Percentiles rank a stretch among this genome's conserved stretches.
phyloP scores from a whole-genome alignment of 2,113 vertebrate species.

The Natator depressus region DNA sequence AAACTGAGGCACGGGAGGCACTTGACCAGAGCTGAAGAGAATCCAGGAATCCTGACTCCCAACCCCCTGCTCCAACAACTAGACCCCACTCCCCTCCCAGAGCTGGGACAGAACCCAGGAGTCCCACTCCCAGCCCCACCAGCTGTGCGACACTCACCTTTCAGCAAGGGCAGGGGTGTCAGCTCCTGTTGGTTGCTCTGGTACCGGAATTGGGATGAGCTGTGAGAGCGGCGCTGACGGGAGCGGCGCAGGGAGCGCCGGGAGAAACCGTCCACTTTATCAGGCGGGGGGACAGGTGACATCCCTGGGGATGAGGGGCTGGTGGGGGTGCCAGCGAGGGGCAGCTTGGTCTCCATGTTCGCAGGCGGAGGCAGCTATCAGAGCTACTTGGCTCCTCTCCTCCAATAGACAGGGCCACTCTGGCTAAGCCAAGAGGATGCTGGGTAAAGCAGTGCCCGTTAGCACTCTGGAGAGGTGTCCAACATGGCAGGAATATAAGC shows the following conservation, averaged over 20 bases:
- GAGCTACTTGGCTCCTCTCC: conserved; percentile 39
- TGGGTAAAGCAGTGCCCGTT: neutral
- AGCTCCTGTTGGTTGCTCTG: conserved; percentile 95
- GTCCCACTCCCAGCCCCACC: neutral
- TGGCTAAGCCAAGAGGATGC: conserved; percentile 37
- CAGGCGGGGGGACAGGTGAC: conserved; percentile 89
- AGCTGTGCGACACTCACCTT: conserved; percentile 80
- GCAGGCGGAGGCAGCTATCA: neutral
- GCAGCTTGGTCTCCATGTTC: conserved; percentile 87
- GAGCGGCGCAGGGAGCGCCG: conserved; percentile 90
- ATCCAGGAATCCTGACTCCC: neutral
- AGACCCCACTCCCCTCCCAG: neutral
- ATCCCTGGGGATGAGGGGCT: conserved; percentile 92
- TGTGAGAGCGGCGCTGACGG: conserved; percentile 90
- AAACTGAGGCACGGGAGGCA: neutral
- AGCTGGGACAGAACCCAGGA: neutral
- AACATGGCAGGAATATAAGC: conserved; percentile 8
- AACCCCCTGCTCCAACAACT: neutral
- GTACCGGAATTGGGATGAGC: conserved; percentile 94
- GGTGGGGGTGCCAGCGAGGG: conserved; percentile 88
- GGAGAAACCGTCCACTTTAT: conserved; percentile 94
- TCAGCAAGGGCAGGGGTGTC: conserved; percentile 89
- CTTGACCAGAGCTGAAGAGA: neutral
- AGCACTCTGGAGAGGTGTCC: conserved; percentile 32
- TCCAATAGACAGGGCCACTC: neutral